Conservation (phyloP, 1,140 invertebrate genomes). For the Drosophila repleta region DNA sequence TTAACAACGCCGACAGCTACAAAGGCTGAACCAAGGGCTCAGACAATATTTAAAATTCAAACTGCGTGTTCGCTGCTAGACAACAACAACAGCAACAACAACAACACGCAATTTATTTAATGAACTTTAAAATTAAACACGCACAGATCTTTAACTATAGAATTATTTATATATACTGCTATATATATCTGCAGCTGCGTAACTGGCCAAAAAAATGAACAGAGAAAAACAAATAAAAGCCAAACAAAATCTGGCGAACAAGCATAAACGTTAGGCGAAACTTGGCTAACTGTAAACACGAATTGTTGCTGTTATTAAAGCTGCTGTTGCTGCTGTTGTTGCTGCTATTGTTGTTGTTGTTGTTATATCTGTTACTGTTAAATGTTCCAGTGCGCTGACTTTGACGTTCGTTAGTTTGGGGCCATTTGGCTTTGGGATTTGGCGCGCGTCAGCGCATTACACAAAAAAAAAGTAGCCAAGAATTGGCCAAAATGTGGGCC, state of each 20-base stretch:
- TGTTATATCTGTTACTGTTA: constrained; percentile 25
- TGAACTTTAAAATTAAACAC: constrained; percentile 29
- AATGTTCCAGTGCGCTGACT: constrained; percentile 71
- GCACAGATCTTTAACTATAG: constrained; percentile 9
- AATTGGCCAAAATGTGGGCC: constrained; percentile 58
- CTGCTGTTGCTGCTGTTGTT: constrained; percentile 2
- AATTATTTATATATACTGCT: background rate
- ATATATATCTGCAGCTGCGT: background rate
- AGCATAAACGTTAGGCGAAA: constrained; percentile 41
- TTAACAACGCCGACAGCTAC: constrained; percentile 37
- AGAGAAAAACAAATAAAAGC: constrained; percentile 23
- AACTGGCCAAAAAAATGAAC: constrained; percentile 19
- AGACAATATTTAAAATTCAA: constrained; percentile 55
- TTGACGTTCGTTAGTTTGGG: constrained; percentile 66
- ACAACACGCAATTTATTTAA: constrained; percentile 28
- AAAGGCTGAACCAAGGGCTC: constrained; percentile 13
- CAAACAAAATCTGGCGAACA: constrained; percentile 13
- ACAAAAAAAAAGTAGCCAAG: constrained; percentile 48
- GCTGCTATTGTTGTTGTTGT: constrained; percentile 17
- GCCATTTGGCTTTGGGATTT: constrained; percentile 69
- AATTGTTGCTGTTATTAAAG: constrained; percentile 21
- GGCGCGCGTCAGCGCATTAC: constrained; percentile 60
- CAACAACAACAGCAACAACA: constrained; percentile 14
- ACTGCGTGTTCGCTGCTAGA: constrained; percentile 42
- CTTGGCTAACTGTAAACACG: constrained; percentile 60